Evolutionary conservation across 92 coral and sea anemone genomes (phyloP), one percentile per base, ranked within the genome.

Genomic region (Pocillopora meandrina): DNA sequence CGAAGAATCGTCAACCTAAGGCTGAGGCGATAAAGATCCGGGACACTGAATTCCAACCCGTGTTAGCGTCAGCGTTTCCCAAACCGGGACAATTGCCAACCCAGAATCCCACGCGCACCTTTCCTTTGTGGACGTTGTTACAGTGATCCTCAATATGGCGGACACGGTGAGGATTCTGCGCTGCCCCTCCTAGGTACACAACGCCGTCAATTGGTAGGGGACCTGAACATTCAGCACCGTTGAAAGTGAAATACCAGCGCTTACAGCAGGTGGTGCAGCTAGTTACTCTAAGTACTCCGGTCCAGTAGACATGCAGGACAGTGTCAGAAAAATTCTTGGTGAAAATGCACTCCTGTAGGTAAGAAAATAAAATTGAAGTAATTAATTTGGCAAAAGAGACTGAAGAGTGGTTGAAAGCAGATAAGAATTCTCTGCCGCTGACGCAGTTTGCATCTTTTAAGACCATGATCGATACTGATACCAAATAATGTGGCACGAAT

Each of bases 131-230:
- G 57, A 85, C 35, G 75, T 77, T 70, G 74, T 84, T 74, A 70
- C 90, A 87, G 79, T 87, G 90, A 6, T 87, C 90, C 52, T 82
- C 87, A 67, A 87, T 87, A 70, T 82, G 78, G 75, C 87, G 87
- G 19, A 87, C 87, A 21, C 86, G 90, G 71, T 76, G 87, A 36
- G 52, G 42, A 52, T 76, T 59, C 14, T 79, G 35, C 10, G 17
- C 23, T 10, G 78, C 82, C 23, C 47, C 20, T 11, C 18, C 7
- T 82, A 75, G 7, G 83, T 65, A 82, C 31, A 87, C 73, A 23
- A 87, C 4, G 21, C 90, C 90, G 35, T 87, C 90, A 72, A 87
- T 75, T 26, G 90, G 74, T 26, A 64, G 47, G 35, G 87, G 90
- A 21, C 26, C 75, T 9, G 80, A 13, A 61, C 87, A 87, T 67